Percentiles rank a stretch among this genome's conserved stretches.
Conservation (phyloP, 2,797 vertebrate genomes). For the Myotis myotis region DNA sequence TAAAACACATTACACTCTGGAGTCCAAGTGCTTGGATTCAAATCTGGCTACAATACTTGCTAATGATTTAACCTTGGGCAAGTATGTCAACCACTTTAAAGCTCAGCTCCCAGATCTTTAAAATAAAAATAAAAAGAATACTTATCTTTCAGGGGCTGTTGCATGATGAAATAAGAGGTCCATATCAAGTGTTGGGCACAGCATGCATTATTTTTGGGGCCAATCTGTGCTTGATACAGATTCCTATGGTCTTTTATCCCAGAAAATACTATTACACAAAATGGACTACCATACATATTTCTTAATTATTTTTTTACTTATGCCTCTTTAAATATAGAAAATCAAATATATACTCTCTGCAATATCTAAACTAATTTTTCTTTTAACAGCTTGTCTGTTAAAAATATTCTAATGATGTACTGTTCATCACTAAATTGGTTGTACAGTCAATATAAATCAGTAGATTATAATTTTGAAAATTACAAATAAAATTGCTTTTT, state of each 20-base stretch:
- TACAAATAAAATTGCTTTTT: conserved; percentile 64
- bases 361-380: not conserved
- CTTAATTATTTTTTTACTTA: not conserved
- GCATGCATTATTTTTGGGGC: not conserved
- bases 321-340: conserved; percentile 22
- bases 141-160: not conserved
- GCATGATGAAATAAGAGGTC: not conserved
- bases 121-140: not conserved
- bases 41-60: not conserved
- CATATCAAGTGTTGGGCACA: no score
- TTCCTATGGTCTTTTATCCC: not conserved
- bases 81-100: not conserved
- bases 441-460: not conserved
- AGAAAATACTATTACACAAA: not conserved
- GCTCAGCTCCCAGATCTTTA: not conserved
- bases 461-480: conserved; percentile 71
- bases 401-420: conserved; percentile 29
- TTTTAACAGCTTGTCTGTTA: not conserved
- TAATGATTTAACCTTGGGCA: not conserved
- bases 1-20: not conserved
- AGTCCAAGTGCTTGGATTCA: not conserved
- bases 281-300: not conserved
- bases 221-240: not conserved
- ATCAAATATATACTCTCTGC: not conserved
- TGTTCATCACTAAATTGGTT: not conserved